Percentiles rank a stretch among this genome's conserved stretches.
Evolutionary conservation across 2,797 vertebrate species (phyloP).

Genomic region (Chaenodraco wilsoni): DNA sequence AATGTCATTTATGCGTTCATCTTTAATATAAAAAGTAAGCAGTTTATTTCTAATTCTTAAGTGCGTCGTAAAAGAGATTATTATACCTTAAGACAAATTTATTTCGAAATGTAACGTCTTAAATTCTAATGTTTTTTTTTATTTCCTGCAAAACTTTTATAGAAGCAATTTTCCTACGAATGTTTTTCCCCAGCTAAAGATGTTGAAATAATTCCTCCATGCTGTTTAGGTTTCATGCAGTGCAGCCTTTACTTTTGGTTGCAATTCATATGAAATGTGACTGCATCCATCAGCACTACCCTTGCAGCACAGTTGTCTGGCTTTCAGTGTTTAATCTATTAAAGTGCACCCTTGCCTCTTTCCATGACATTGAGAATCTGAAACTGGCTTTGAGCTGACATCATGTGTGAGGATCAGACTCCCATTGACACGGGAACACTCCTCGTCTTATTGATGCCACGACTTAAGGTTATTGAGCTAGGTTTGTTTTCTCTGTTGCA

Average conservation of each 20-base stretch:
- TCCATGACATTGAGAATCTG: slow-evolving; percentile 82
- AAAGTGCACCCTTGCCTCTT: slow-evolving; percentile 82
- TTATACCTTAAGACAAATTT: neutral
- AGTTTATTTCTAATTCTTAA: neutral
- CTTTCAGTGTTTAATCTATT: slow-evolving; percentile 83
- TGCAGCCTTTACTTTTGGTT: slow-evolving; percentile 45
- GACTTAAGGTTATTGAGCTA: slow-evolving; percentile 70
- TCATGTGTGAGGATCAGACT: slow-evolving; percentile 82
- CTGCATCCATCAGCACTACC: slow-evolving; percentile 82
- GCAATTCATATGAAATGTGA: slow-evolving; percentile 75
- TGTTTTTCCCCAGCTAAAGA: slow-evolving; percentile 13
- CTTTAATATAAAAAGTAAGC: neutral
- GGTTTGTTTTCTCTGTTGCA: slow-evolving; percentile 21
- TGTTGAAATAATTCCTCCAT: slow-evolving; percentile 30
- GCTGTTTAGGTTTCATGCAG: slow-evolving; percentile 38
- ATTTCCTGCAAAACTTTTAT: neutral
- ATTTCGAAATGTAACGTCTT: neutral
- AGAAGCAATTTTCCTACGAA: slow-evolving; percentile 10
- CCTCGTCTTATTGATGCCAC: slow-evolving; percentile 74
- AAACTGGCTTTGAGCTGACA: slow-evolving; percentile 84
- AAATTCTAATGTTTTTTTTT: neutral
- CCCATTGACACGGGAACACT: slow-evolving; percentile 80
- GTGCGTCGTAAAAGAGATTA: neutral
- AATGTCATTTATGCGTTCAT: neutral
- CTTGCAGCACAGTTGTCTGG: slow-evolving; percentile 76